These are phyloP conservation scores for Dryobates pubescens DNA, from an alignment of 2,797 vertebrate genomes.

Conservation along the genomic window DNA sequence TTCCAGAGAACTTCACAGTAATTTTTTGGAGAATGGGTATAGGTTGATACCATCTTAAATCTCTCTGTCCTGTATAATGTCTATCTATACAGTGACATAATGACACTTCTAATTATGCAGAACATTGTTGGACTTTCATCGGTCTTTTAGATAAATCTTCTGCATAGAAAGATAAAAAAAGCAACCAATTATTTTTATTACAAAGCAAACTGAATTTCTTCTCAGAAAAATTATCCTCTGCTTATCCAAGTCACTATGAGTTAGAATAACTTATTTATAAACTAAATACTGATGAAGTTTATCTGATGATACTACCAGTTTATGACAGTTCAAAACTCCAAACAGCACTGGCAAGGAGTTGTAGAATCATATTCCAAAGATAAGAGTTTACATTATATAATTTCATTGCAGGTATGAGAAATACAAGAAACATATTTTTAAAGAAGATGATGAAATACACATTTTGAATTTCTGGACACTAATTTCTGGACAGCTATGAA, in stretches of 20 bases:
- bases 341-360: not conserved
- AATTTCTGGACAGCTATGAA: not conserved
- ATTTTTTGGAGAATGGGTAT: not conserved
- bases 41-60: not conserved
- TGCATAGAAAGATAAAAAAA: not conserved
- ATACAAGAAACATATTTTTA: not conserved
- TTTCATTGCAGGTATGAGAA: not conserved
- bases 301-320: not conserved
- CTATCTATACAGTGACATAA: not conserved
- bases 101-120: not conserved
- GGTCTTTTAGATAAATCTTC: not conserved
- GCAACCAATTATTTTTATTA: not conserved
- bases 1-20: not conserved
- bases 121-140: not conserved
- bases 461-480: not conserved
- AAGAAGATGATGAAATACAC: not conserved
- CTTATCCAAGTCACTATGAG: not conserved
- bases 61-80: not conserved
- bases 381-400: not conserved
- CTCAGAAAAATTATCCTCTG: not conserved
- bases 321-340: not conserved
- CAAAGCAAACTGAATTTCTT: not conserved
- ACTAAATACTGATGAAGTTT: not conserved
- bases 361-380: not conserved
- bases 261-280: not conserved